Percentiles rank a stretch among this genome's conserved stretches.
Evolutionary conservation across 2,888 invertebrate genomes (phyloP).

Genomic region (Drosophila flavopinicola): DNA sequence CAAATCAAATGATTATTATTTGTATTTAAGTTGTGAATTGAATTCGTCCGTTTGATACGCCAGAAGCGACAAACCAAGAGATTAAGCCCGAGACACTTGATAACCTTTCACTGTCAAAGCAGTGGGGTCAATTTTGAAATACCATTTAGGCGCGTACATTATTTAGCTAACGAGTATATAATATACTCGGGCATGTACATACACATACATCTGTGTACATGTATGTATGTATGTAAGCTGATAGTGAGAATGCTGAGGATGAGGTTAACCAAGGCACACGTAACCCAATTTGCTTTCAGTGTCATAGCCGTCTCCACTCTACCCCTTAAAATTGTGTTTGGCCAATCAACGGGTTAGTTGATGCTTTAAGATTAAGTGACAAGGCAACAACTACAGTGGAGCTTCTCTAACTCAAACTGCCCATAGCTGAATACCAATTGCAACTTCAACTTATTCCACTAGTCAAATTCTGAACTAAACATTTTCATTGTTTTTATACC

Average conservation of each 20-base stretch:
- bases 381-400: no score
- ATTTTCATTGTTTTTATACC: no score
- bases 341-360: no score
- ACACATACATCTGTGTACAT: not conserved
- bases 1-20: not conserved
- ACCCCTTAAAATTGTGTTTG: no score
- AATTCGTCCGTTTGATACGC: slow-evolving; percentile 11
- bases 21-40: slow-evolving; percentile 18
- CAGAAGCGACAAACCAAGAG: slow-evolving; percentile 21
- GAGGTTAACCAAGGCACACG: slow-evolving; percentile 62
- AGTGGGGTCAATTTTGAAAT: slow-evolving; percentile 17
- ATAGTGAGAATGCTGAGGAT: slow-evolving; percentile 13
- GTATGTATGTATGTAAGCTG: not conserved
- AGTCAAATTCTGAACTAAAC: no score
- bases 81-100: slow-evolving; percentile 29
- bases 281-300: slow-evolving; percentile 65
- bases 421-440: no score
- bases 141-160: slow-evolving; percentile 1
- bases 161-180: not conserved
- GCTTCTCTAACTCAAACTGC: no score
- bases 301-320: slow-evolving; percentile 27
- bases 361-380: no score
- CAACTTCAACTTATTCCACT: no score
- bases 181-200: not conserved
- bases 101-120: slow-evolving; percentile 37